These are phyloP conservation scores for Pristionchus exspectatus DNA, from an alignment of 2,888 invertebrate species.

Conservation along the genomic window DNA sequence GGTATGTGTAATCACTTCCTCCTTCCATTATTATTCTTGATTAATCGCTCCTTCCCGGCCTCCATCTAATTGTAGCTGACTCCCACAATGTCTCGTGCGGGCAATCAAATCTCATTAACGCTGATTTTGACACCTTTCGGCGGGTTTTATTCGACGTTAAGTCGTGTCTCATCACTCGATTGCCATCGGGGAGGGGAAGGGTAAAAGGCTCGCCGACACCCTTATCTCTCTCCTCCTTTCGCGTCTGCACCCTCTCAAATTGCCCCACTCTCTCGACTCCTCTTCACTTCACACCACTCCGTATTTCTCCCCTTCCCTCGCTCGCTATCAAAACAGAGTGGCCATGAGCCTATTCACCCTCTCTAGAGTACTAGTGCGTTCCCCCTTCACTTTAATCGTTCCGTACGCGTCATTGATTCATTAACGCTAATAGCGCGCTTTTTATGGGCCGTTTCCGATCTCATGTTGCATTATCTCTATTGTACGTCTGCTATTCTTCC, in stretches of 20 bases:
- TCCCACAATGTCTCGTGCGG: not conserved
- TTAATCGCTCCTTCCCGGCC: not conserved
- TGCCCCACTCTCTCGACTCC: not conserved
- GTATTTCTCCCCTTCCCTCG: conserved; percentile 16
- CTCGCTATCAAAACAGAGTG: conserved; percentile 35
- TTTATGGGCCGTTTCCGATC: not conserved
- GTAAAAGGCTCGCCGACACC: conserved; percentile 28
- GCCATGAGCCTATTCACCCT: conserved; percentile 3
- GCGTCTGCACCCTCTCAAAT: not conserved
- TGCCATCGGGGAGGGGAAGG: not conserved
- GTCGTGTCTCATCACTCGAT: not conserved
- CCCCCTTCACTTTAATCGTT: not conserved
- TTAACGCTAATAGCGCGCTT: not conserved
- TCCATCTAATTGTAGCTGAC: not conserved
- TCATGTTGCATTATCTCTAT: no score
- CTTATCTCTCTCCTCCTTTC: conserved; percentile 10
- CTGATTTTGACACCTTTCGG: conserved; percentile 29
- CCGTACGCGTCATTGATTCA: conserved; percentile 6
- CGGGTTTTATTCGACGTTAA: not conserved
- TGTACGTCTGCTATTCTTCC: no score
- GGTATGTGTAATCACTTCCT: not conserved
- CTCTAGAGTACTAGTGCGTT: not conserved
- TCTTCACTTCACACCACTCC: not conserved
- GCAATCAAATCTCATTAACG: not conserved
- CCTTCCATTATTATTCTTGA: not conserved